Evolutionary conservation across 2,797 vertebrate genomes (phyloP).

Genomic region (Falco peregrinus): DNA sequence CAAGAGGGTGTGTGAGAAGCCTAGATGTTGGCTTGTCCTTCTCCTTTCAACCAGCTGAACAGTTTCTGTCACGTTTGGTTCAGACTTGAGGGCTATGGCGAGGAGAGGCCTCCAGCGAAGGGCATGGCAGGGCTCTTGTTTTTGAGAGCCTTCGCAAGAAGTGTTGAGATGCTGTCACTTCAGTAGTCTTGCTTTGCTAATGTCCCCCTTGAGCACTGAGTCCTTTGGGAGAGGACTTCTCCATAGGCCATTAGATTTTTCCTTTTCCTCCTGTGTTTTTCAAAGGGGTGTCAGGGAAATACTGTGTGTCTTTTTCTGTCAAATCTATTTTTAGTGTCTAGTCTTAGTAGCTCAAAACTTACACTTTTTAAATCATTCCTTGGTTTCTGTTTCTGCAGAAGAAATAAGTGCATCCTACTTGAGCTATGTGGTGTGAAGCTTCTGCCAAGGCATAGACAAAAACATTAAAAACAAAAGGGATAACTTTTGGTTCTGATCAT

Average conservation of each 20-base stretch:
- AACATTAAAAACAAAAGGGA: not conserved
- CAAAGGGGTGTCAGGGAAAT: not conserved
- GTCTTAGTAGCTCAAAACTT: not conserved
- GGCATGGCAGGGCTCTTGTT: fast-evolving
- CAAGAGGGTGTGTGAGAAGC: not conserved
- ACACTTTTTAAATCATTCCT: not conserved
- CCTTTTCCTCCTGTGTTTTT: not conserved
- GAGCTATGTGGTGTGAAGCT: not conserved
- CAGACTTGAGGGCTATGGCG: not conserved
- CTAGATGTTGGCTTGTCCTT: not conserved
- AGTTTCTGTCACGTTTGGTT: not conserved
- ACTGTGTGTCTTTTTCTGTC: not conserved
- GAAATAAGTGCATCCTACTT: not conserved
- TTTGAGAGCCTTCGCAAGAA: not conserved
- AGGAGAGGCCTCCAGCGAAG: not conserved
- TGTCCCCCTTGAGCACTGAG: not conserved
- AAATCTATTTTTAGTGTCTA: not conserved
- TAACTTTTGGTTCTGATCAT: not conserved
- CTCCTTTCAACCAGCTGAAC: not conserved
- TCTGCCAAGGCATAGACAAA: not conserved
- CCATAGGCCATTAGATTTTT: not conserved
- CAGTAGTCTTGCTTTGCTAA: not conserved
- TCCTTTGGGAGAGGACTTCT: not conserved
- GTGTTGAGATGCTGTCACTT: not conserved
- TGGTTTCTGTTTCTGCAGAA: not conserved